Evolutionary conservation across 35 echinoderm and acorn worm genomes (phyloP).

Genomic region (Stichopus chloronotus): DNA sequence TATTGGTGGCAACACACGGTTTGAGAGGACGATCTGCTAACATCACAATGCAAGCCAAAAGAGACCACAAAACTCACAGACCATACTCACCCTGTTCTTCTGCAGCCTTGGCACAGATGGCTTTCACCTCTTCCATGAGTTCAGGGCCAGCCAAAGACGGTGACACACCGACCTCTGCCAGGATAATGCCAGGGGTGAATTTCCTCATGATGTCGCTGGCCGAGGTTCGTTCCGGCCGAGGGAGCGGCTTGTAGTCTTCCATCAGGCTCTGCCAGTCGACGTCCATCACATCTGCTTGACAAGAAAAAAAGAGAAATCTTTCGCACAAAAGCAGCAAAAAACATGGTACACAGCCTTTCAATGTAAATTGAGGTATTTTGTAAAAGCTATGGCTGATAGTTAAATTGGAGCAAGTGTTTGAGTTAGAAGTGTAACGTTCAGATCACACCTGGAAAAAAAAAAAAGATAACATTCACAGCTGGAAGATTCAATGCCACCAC

Average conservation of each 20-base stretch:
- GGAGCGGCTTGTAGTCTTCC: slow-evolving; percentile 46
- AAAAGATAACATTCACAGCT: too few relatives aligned
- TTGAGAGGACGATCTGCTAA: too few relatives aligned
- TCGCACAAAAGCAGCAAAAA: background rate
- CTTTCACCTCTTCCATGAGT: slow-evolving; percentile 77
- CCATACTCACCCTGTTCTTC: slow-evolving; percentile 57
- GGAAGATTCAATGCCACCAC: too few relatives aligned
- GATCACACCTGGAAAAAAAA: too few relatives aligned
- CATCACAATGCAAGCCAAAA: too few relatives aligned
- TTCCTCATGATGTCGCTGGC: slow-evolving; percentile 69
- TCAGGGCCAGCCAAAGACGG: slow-evolving; percentile 79
- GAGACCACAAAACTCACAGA: too few relatives aligned
- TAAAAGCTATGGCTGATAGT: too few relatives aligned
- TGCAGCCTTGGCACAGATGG: slow-evolving; percentile 68
- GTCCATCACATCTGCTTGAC: slow-evolving; percentile 67
- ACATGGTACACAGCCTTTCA: background rate
- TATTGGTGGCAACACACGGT: too few relatives aligned
- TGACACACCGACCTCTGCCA: slow-evolving; percentile 81
- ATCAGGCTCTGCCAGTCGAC: slow-evolving; percentile 82
- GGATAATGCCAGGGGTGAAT: slow-evolving; percentile 82
- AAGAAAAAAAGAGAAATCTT: background rate
- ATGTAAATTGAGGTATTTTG: background rate
- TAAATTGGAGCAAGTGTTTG: too few relatives aligned
- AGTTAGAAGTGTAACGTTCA: too few relatives aligned
- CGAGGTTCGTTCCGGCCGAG: slow-evolving; percentile 30